phyloP scores from a whole-genome alignment of 2,797 vertebrate genomes.

The Denticeps clupeoides region DNA sequence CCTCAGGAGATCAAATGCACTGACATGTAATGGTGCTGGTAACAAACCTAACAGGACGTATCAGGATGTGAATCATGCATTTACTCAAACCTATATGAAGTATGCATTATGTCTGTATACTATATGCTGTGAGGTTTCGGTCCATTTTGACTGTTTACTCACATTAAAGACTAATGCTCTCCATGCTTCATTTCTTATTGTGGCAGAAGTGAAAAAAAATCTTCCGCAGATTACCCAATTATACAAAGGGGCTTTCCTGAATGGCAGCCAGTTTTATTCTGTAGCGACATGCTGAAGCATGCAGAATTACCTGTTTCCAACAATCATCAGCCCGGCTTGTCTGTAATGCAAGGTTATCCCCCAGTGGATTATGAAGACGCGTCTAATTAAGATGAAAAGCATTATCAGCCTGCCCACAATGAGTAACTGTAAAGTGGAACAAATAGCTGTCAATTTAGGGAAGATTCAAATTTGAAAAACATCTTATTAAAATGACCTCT shows the following conservation, averaged over 20 bases:
- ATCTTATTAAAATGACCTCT: slow-evolving; percentile 46
- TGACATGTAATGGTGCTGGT: slow-evolving; percentile 46
- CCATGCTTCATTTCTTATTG: slow-evolving; percentile 24
- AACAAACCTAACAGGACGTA: no score
- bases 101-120: slow-evolving; percentile 20
- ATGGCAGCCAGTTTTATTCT: slow-evolving; percentile 54
- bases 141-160: not conserved
- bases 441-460: slow-evolving; percentile 52
- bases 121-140: no score
- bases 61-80: no score
- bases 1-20: slow-evolving; percentile 44
- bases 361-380: slow-evolving; percentile 54
- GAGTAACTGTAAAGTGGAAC: slow-evolving; percentile 32
- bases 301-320: slow-evolving; percentile 28
- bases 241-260: slow-evolving; percentile 59
- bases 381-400: slow-evolving; percentile 66
- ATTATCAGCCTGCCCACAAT: slow-evolving; percentile 48
- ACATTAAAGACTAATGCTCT: no score
- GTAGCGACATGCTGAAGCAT: slow-evolving; percentile 19
- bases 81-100: no score
- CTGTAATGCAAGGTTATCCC: slow-evolving; percentile 56
- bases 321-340: not conserved
- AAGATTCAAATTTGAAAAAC: slow-evolving; percentile 50
- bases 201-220: slow-evolving; percentile 36
- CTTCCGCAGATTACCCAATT: slow-evolving; percentile 52